These are phyloP conservation scores for Myrmophylax atrothorax DNA, from an alignment of 2,113 vertebrate species.

Conservation along the genomic window DNA sequence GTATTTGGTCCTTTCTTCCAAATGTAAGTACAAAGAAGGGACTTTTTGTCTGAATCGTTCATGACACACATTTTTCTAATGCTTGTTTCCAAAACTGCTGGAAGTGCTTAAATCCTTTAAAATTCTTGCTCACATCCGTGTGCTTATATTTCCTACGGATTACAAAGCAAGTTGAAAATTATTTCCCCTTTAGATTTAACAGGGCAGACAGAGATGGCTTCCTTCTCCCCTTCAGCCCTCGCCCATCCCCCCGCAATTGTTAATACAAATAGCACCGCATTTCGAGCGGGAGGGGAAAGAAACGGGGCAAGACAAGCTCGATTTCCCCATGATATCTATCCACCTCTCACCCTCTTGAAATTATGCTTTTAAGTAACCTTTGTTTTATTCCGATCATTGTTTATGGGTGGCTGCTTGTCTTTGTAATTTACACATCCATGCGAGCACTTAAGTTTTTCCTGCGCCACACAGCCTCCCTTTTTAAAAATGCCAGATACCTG, in stretches of 20 bases:
- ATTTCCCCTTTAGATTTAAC: background rate
- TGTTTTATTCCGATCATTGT: background rate
- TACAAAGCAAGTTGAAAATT: background rate
- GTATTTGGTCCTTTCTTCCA: background rate
- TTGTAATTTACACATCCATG: background rate
- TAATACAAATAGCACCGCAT: slow-evolving; percentile 25
- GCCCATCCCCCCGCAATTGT: slow-evolving; percentile 26
- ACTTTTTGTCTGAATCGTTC: background rate
- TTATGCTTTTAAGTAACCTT: background rate
- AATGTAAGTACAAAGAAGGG: background rate
- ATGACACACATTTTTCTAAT: background rate
- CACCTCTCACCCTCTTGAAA: background rate
- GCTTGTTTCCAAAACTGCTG: background rate
- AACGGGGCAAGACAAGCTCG: background rate
- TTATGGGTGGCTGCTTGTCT: background rate
- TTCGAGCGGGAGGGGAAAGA: background rate
- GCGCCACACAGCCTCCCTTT: background rate
- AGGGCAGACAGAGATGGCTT: background rate
- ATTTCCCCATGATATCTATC: background rate
- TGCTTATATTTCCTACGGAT: background rate
- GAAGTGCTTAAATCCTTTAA: background rate
- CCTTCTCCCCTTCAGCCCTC: background rate
- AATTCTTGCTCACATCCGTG: background rate
- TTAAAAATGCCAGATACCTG: background rate
- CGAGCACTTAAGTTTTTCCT: background rate